Evolutionary conservation across 2,888 invertebrate species (phyloP).

Genomic region (Psococerastis gibbosa): DNA sequence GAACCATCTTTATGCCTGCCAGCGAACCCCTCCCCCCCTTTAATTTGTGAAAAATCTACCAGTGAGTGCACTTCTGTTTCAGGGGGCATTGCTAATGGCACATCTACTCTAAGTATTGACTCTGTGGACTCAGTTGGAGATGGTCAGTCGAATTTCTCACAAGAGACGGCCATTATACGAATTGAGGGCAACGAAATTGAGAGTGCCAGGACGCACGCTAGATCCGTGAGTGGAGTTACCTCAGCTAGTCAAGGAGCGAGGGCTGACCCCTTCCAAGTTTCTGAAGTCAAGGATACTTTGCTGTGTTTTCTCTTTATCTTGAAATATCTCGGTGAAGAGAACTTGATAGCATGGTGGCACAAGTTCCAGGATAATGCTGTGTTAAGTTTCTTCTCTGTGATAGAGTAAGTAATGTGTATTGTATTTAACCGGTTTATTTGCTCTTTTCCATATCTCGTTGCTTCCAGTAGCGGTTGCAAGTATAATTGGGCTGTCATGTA

Average conservation of each 20-base stretch:
- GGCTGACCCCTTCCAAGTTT: conserved; percentile 51
- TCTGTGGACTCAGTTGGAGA: conserved; percentile 49
- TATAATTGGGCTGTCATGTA: too few relatives aligned
- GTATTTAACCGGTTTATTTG: too few relatives aligned
- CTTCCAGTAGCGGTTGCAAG: too few relatives aligned
- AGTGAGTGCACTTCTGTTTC: too few relatives aligned
- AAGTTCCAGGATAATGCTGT: conserved; percentile 65
- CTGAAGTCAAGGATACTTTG: conserved; percentile 74
- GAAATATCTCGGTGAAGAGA: conserved; percentile 76
- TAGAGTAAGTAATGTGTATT: conserved; percentile 42
- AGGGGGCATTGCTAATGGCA: conserved; percentile 49
- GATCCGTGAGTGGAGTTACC: conserved; percentile 29
- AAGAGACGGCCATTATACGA: conserved; percentile 37
- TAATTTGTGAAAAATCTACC: too few relatives aligned
- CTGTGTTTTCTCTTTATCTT: conserved; percentile 79
- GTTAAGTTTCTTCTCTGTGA: conserved; percentile 63
- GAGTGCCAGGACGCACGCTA: conserved; percentile 28
- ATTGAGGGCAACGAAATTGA: conserved; percentile 25
- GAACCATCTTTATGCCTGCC: too few relatives aligned
- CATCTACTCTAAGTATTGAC: conserved; percentile 50
- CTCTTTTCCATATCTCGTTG: too few relatives aligned
- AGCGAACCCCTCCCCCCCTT: too few relatives aligned
- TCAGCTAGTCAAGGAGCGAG: conserved; percentile 21
- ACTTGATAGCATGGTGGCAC: conserved; percentile 80
- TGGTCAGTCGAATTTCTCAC: conserved; percentile 35